These are phyloP conservation scores for Dromius quadrimaculatus DNA, from an alignment of 2,888 invertebrate species.

Conservation along the genomic window DNA sequence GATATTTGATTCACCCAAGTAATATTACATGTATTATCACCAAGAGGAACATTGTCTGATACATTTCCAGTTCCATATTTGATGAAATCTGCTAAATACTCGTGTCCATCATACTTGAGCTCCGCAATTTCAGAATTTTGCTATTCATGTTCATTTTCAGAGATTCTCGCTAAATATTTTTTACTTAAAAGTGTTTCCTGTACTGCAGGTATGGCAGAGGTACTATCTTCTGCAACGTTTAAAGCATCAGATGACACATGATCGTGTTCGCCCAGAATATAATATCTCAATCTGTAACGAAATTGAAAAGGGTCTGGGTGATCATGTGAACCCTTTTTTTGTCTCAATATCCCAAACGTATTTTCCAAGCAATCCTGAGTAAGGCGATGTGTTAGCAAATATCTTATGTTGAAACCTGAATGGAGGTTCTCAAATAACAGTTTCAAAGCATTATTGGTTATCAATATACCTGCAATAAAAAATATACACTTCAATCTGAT, in stretches of 20 bases:
- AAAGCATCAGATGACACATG: constrained; percentile 36
- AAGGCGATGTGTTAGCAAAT: background rate
- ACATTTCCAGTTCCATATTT: background rate
- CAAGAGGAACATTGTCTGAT: background rate
- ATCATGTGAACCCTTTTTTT: constrained; percentile 47
- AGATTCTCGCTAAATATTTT: background rate
- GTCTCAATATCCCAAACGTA: background rate
- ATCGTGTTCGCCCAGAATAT: constrained; percentile 56
- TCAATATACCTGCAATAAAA: background rate
- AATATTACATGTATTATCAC: background rate
- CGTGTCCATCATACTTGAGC: background rate
- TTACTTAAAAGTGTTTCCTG: background rate
- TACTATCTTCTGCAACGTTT: background rate
- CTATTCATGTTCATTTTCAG: background rate
- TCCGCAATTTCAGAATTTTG: background rate
- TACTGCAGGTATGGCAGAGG: background rate
- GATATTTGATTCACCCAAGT: background rate
- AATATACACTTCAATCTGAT: background rate
- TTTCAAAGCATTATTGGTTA: background rate
- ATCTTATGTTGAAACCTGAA: background rate
- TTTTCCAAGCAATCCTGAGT: background rate
- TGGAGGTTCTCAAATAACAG: background rate
- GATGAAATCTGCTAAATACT: background rate
- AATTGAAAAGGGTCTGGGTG: constrained; percentile 56
- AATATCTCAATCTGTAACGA: constrained; percentile 55